Conservation (phyloP, 2,113 vertebrate genomes). For the Thinocorus orbignyianus region DNA sequence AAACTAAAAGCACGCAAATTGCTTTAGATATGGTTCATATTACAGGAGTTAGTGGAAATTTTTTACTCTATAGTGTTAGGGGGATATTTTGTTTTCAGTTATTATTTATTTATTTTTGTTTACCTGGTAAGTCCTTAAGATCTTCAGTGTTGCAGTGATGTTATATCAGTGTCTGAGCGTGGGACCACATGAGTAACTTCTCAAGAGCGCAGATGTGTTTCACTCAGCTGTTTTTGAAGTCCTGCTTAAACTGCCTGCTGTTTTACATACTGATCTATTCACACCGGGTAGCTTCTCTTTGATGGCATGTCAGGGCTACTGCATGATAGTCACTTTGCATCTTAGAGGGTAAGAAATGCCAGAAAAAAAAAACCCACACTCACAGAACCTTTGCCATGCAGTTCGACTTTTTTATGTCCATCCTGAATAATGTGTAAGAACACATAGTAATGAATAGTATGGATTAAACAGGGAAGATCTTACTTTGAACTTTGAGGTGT, state of each 20-base stretch:
- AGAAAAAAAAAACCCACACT: fast-evolving
- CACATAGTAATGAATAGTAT: neutral
- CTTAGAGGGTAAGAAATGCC: neutral
- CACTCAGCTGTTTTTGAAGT: neutral
- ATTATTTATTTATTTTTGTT: no score
- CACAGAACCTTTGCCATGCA: neutral
- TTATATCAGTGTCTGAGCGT: neutral
- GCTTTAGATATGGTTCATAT: neutral
- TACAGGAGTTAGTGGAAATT: neutral
- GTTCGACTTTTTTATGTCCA: neutral
- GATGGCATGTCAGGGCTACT: neutral
- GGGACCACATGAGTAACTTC: neutral
- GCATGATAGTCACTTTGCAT: neutral
- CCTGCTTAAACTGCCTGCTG: fast-evolving
- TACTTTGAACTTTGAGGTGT: neutral
- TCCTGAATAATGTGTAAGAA: neutral
- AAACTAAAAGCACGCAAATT: neutral
- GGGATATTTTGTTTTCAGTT: fast-evolving
- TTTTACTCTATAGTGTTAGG: neutral
- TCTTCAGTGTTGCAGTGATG: neutral
- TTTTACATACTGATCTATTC: neutral
- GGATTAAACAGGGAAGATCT: neutral
- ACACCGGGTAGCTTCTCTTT: neutral
- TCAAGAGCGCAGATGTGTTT: neutral
- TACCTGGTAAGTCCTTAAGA: neutral